phyloP scores from a whole-genome alignment of 2,888 invertebrate genomes.

The Margaritifera margaritifera region DNA sequence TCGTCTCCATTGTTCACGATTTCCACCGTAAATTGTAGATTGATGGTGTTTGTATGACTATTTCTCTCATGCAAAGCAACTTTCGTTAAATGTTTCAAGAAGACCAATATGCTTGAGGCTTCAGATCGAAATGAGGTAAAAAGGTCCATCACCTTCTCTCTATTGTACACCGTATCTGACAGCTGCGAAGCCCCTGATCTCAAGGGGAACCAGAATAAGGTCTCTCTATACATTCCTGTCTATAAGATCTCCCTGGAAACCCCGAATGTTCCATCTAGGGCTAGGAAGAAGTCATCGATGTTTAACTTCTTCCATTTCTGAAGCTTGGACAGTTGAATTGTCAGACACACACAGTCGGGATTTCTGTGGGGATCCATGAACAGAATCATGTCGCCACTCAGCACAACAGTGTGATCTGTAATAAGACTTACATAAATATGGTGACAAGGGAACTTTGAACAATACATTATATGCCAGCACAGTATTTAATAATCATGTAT shows the following conservation, averaged over 20 bases:
- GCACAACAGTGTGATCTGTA: constrained; percentile 57
- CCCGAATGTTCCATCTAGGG: constrained; percentile 49
- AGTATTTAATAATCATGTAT: too few relatives aligned
- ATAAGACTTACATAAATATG: too few relatives aligned
- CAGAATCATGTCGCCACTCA: constrained; percentile 55
- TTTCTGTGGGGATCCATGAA: constrained; percentile 56
- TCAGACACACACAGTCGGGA: constrained; percentile 22
- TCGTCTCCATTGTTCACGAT: too few relatives aligned
- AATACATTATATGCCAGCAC: too few relatives aligned
- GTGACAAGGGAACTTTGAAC: too few relatives aligned
- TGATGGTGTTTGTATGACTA: too few relatives aligned
- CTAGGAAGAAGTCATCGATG: constrained; percentile 21
- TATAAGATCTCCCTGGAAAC: constrained; percentile 25
- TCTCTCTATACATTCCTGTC: constrained; percentile 51
- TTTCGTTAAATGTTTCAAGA: constrained; percentile 48
- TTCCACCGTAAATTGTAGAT: too few relatives aligned
- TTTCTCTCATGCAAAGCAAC: too few relatives aligned
- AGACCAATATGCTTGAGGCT: too few relatives aligned
- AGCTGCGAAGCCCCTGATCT: constrained; percentile 45
- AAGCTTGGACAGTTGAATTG: too few relatives aligned
- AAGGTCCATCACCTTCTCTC: constrained; percentile 42
- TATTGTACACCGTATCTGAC: constrained; percentile 45
- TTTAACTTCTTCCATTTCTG: constrained; percentile 20
- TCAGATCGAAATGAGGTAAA: constrained; percentile 50
- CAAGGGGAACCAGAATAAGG: constrained; percentile 63